Evolutionary conservation across 2,888 invertebrate species (phyloP).

Genomic region (Pseudococcus longispinus): DNA sequence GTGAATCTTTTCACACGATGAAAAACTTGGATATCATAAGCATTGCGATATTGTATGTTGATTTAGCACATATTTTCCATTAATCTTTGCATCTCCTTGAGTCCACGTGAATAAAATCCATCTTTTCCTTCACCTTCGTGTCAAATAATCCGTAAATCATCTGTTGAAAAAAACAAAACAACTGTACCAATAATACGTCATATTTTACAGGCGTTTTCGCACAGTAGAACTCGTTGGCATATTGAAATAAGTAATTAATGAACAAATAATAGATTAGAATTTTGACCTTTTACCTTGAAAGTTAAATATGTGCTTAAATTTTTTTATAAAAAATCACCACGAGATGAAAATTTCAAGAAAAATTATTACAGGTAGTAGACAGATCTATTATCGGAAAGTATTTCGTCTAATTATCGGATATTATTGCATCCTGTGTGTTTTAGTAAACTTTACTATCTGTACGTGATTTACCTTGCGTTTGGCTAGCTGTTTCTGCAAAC

Average conservation of each 20-base stretch:
- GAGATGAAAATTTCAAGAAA: no score
- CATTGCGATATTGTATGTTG: neutral
- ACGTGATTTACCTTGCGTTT: constrained; percentile 19
- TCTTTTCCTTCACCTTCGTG: constrained; percentile 1
- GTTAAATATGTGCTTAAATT: neutral
- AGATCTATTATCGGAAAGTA: neutral
- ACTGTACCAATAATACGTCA: neutral
- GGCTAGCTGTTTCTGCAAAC: constrained; percentile 43
- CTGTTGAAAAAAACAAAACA: neutral
- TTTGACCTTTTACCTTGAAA: neutral
- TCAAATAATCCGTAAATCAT: constrained; percentile 31
- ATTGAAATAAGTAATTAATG: neutral
- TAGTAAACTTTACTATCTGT: neutral
- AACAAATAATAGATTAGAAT: neutral
- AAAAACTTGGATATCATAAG: neutral
- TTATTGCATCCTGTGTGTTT: neutral
- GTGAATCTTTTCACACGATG: neutral
- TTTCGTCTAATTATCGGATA: neutral
- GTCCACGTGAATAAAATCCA: constrained; percentile 21
- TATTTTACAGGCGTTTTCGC: no score
- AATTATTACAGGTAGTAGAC: no score
- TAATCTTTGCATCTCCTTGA: constrained; percentile 29
- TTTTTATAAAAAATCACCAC: neutral
- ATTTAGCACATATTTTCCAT: constrained; percentile 37
- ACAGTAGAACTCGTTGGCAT: neutral